These are phyloP conservation scores for Morpho deidamia DNA, from an alignment of 2,888 invertebrate species.

Conservation along the genomic window DNA sequence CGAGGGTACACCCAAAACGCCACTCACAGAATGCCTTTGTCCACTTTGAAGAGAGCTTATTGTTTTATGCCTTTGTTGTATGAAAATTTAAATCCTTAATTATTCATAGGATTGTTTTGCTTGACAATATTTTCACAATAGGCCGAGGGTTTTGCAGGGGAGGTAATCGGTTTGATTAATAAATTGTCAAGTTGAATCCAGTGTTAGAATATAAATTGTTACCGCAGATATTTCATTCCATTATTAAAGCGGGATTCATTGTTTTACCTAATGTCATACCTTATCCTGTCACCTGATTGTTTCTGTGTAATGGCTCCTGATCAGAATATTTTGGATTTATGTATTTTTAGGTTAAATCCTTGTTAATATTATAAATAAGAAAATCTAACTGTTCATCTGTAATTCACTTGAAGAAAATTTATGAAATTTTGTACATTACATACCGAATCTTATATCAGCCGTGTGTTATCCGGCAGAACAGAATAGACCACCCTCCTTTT, in stretches of 20 bases:
- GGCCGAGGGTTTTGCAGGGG: constrained; percentile 63
- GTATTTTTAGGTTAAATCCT: background rate
- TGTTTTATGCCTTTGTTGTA: constrained; percentile 75
- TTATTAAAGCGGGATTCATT: constrained; percentile 71
- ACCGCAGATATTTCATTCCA: constrained; percentile 75
- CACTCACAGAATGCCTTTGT: constrained; percentile 70
- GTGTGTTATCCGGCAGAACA: no score
- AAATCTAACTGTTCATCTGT: no score
- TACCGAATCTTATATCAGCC: no score
- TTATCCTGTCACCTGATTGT: constrained; percentile 75
- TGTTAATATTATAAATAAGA: background rate
- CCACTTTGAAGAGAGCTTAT: constrained; percentile 70
- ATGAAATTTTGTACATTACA: no score
- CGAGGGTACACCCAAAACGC: constrained; percentile 56
- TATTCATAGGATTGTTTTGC: constrained; percentile 77
- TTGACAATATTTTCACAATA: constrained; percentile 77
- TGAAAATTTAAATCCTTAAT: constrained; percentile 77
- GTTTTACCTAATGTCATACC: constrained; percentile 74
- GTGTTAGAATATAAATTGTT: constrained; percentile 75
- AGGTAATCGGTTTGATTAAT: constrained; percentile 78
- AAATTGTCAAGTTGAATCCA: constrained; percentile 78
- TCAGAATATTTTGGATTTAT: constrained; percentile 13
- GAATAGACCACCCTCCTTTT: no score
- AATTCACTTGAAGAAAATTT: no score
- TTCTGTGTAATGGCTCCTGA: constrained; percentile 36